A percentile compares a stretch with the other conserved stretches of the same genome.
These are phyloP conservation scores for Ceratina japonica DNA, from an alignment of 1,140 invertebrate genomes.

Conservation along the genomic window DNA sequence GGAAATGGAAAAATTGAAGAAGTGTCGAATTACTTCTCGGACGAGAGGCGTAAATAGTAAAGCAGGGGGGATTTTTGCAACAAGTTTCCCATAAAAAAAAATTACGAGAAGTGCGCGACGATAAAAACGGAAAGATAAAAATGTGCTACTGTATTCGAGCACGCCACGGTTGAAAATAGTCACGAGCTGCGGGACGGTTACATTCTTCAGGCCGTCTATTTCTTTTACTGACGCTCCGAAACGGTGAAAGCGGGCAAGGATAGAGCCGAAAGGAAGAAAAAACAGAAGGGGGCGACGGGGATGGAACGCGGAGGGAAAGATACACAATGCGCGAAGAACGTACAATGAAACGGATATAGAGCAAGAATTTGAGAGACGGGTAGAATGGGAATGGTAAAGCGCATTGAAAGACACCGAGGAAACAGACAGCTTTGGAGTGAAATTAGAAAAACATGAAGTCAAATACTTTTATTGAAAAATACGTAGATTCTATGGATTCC, in stretches of 20 bases:
- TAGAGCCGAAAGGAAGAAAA: background rate
- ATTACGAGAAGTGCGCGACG: background rate
- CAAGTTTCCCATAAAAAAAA: constrained; percentile 6
- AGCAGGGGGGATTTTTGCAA: background rate
- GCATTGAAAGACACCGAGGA: background rate
- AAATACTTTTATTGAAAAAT: background rate
- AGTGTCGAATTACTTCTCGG: background rate
- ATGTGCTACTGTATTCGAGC: background rate
- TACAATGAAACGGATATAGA: constrained; percentile 1
- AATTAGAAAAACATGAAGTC: constrained; percentile 3
- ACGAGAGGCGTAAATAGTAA: background rate
- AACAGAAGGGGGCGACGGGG: background rate
- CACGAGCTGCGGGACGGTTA: background rate
- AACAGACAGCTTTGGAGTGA: background rate
- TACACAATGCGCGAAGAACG: background rate
- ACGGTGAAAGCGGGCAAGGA: background rate
- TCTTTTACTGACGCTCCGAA: constrained; percentile 1
- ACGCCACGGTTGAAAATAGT: constrained; percentile 6
- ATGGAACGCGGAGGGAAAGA: background rate
- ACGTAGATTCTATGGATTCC: background rate
- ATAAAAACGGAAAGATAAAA: background rate
- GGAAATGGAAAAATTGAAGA: too few species aligned
- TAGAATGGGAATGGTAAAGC: background rate
- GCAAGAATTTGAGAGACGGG: constrained; percentile 26
- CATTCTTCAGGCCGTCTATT: constrained; percentile 1